Conservation (phyloP, 2,797 vertebrate species). For the Anabacerthia variegaticeps region DNA sequence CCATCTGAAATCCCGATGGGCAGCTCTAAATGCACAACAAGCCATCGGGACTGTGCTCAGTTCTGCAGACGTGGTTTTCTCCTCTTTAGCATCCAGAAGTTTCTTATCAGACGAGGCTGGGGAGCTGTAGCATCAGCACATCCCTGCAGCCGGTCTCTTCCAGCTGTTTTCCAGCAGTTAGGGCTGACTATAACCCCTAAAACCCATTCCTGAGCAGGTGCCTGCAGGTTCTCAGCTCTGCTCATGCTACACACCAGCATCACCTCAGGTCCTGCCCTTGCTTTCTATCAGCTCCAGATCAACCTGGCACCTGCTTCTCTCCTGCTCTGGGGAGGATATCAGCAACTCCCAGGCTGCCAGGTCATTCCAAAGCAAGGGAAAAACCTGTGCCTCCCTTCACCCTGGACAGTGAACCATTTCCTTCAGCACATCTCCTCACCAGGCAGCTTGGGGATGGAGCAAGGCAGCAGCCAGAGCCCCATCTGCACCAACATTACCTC, state of each 20-base stretch:
- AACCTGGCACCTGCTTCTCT: background rate
- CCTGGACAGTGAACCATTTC: accelerated
- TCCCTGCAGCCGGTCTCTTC: background rate
- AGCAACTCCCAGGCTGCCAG: background rate
- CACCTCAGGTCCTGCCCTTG: background rate
- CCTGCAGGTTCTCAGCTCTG: background rate
- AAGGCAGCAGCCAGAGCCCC: background rate
- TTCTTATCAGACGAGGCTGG: accelerated
- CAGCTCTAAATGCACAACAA: accelerated
- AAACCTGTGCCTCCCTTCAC: background rate
- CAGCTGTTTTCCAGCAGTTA: background rate
- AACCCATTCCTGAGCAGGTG: background rate
- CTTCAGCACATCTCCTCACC: accelerated
- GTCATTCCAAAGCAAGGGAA: background rate
- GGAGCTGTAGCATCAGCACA: background rate
- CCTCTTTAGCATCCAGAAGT: accelerated
- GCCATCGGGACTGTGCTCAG: background rate
- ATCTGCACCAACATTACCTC: background rate
- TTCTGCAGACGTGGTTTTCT: accelerated
- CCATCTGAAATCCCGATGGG: accelerated
- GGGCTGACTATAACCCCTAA: background rate
- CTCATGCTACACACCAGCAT: background rate
- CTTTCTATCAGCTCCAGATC: accelerated
- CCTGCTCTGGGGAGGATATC: background rate
- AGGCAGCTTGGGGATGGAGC: background rate